Evolutionary conservation across 2,888 invertebrate genomes (phyloP).

Genomic region (Phasia obesa): DNA sequence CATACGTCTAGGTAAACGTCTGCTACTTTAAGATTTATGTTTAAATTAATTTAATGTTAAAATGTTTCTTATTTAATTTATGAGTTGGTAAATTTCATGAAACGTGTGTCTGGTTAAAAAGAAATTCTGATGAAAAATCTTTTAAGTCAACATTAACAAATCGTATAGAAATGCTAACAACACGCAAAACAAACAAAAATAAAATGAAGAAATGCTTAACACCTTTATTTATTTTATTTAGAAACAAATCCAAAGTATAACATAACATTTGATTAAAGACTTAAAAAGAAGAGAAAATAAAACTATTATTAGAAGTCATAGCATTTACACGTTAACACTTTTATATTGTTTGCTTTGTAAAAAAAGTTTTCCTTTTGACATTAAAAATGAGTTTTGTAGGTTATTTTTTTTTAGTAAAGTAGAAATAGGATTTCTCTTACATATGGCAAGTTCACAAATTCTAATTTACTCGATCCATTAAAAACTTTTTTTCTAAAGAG

Average conservation of each 20-base stretch:
- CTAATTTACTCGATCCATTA: not conserved
- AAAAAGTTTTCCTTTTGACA: too few relatives aligned
- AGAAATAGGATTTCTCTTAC: not conserved
- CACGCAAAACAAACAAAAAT: not conserved
- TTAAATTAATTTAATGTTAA: not conserved
- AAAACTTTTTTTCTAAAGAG: not conserved
- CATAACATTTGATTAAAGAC: too few relatives aligned
- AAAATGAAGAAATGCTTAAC: not conserved
- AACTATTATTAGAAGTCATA: too few relatives aligned
- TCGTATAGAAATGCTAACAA: not conserved
- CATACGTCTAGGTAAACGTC: conserved; percentile 15
- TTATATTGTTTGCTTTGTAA: too few relatives aligned
- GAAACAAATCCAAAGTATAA: not conserved
- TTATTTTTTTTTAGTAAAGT: not conserved
- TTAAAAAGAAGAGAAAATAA: too few relatives aligned
- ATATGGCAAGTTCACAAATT: not conserved
- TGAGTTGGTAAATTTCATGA: not conserved
- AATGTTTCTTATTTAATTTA: not conserved
- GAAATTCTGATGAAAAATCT: not conserved
- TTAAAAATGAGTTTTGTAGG: too few relatives aligned
- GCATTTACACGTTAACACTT: too few relatives aligned
- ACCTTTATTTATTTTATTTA: not conserved
- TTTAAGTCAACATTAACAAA: not conserved
- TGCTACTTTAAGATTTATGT: not conserved
- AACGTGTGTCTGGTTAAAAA: not conserved